phyloP scores from a whole-genome alignment of 2,113 vertebrate genomes.

The Artemisiospiza belli region DNA sequence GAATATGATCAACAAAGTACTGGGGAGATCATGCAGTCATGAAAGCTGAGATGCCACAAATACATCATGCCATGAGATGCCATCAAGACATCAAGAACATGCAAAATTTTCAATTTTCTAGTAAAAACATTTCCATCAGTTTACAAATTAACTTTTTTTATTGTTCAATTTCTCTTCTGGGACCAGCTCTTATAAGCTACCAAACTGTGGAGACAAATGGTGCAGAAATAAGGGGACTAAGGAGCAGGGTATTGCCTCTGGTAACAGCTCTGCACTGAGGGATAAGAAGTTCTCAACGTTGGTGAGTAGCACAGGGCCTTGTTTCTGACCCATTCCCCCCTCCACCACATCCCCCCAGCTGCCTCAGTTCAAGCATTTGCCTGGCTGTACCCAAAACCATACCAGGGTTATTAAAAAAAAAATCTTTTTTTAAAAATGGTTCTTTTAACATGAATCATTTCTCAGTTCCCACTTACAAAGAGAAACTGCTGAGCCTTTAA shows the following conservation, averaged over 20 bases:
- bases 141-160: neutral
- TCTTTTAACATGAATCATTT: neutral
- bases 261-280: neutral
- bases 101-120: neutral
- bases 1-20: neutral
- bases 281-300: neutral
- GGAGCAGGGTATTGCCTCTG: neutral
- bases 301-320: neutral
- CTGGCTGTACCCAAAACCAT: neutral
- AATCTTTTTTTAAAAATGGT: fast-evolving
- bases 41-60: neutral
- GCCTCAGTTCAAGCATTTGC: neutral
- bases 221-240: neutral
- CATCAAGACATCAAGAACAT: neutral
- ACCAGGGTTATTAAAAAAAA: neutral
- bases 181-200: neutral
- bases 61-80: no score
- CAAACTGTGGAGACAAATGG: neutral
- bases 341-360: neutral
- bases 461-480: neutral
- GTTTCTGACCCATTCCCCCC: neutral
- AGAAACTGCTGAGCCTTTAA: neutral
- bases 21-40: neutral
- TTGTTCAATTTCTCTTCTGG: neutral
- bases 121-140: neutral